These are phyloP conservation scores for Andinoacara biseriatus DNA, from an alignment of 2,113 vertebrate genomes.

Conservation along the genomic window DNA sequence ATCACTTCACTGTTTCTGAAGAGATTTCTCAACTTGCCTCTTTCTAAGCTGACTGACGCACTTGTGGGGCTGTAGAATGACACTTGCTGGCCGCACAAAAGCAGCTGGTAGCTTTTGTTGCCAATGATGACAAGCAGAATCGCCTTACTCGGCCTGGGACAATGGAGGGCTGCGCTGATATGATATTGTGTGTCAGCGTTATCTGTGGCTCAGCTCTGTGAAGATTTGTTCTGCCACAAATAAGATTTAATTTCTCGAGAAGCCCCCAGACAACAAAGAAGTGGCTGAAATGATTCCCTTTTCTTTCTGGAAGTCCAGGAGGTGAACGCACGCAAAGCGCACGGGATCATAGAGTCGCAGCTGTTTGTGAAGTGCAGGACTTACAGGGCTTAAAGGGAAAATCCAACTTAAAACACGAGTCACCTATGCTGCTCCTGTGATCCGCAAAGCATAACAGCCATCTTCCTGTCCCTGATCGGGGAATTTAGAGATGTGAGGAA, in stretches of 20 bases:
- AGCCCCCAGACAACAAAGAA: slow-evolving; percentile 36
- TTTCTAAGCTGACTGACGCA: slow-evolving; percentile 24
- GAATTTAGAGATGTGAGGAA: neutral
- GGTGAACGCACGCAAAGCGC: slow-evolving; percentile 15
- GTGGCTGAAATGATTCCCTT: neutral
- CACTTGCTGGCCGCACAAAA: slow-evolving; percentile 63
- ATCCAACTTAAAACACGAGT: slow-evolving; percentile 38
- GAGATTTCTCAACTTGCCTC: slow-evolving; percentile 3
- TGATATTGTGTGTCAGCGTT: slow-evolving; percentile 47
- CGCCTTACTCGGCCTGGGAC: slow-evolving; percentile 36
- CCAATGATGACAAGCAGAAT: slow-evolving; percentile 63
- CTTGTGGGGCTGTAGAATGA: slow-evolving; percentile 47
- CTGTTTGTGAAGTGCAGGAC: slow-evolving; percentile 32
- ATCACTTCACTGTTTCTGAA: slow-evolving; percentile 4
- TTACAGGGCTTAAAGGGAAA: slow-evolving; percentile 44
- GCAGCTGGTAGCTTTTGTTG: slow-evolving; percentile 55
- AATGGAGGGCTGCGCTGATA: slow-evolving; percentile 48
- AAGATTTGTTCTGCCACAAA: slow-evolving; percentile 30
- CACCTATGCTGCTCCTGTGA: slow-evolving; percentile 31
- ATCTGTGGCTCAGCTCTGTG: neutral
- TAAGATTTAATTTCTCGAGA: slow-evolving; percentile 41
- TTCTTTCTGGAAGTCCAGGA: slow-evolving; percentile 5
- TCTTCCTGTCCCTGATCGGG: slow-evolving; percentile 41
- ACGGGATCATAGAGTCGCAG: slow-evolving; percentile 27
- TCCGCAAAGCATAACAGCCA: slow-evolving; percentile 9